Base-by-base conservation (phyloP, 2,888 invertebrate species). In the Mythimna pallens region DNA sequence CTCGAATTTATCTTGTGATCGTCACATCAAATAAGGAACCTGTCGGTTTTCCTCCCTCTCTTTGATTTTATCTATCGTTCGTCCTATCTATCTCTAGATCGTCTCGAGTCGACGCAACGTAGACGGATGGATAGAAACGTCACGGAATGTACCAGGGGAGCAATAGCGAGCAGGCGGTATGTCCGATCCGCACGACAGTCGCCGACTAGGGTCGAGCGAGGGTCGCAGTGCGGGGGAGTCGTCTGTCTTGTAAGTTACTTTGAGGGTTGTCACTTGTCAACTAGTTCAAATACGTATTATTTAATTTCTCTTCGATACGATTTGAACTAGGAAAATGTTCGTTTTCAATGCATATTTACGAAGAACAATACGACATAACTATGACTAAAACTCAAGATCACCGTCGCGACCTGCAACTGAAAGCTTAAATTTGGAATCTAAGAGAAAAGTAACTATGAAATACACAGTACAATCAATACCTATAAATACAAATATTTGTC, bases 101-200 rank as follows among this genome's bases (percentile, higher is more conserved):
- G 65, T 74, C 62, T 68, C 66, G 54, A 54, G 36, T 55, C 52
- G 34, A 54, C 62, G 82, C 43, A 65, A 65, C 66, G 70, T 72
- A 61, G 76, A 80, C 84, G 86, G 76, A 85, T 85, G 86, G 87
- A 91, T 89, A 90, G 91, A 90, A 91, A 88, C 92, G 88, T 89
- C 89, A 90, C 84, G 82, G 89, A 86, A 86, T 89, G 89, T 93
- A 94, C 93, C 89, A 93, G 94, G 94, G 86, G 82, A 77, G 84
- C 91, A 93, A 84, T 76, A 81, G 72, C 72, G 67, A 81, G 81
- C 86, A 87, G 87, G 87, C 87, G 89, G 87, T 90, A 87, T 87
- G 82, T 78, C 70, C 80, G 80, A 84, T 81, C 84, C 85, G 86
- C 86, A 89, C 88, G 85, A 76, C 70, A 73, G 76, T 76, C 77